These are phyloP conservation scores for Naso thynnoides DNA, from an alignment of 2,797 vertebrate species.

Conservation along the genomic window DNA sequence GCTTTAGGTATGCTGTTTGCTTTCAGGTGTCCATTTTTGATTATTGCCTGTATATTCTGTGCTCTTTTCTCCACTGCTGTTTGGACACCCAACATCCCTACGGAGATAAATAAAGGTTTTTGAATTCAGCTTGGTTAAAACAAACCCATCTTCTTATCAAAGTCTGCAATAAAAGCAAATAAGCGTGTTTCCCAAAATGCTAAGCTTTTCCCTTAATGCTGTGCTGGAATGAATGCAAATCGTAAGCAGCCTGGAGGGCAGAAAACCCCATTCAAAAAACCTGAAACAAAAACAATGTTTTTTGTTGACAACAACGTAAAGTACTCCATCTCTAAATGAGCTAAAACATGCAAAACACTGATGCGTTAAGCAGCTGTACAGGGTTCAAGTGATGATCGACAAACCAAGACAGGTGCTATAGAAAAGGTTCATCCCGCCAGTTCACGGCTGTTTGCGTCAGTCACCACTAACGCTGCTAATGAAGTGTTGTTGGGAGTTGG, in stretches of 20 bases:
- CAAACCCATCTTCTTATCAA: background rate
- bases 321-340: conserved; percentile 12
- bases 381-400: conserved; percentile 15
- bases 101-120: no score
- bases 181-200: conserved; percentile 4
- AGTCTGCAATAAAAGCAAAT: conserved; percentile 1
- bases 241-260: background rate
- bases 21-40: conserved; percentile 2
- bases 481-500: conserved; percentile 72
- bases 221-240: background rate
- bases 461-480: conserved; percentile 78
- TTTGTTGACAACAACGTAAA: background rate
- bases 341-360: conserved; percentile 9
- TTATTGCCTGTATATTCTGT: no score
- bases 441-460: conserved; percentile 71
- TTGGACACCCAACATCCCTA: no score
- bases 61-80: no score
- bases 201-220: conserved; percentile 7
- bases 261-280: background rate
- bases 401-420: conserved; percentile 26
- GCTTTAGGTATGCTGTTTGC: background rate
- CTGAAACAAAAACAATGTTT: background rate
- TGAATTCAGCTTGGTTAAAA: no score
- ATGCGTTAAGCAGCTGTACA: background rate
- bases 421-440: conserved; percentile 34